phyloP scores from a whole-genome alignment of 2,113 vertebrate genomes.

The Lasiurus borealis region DNA sequence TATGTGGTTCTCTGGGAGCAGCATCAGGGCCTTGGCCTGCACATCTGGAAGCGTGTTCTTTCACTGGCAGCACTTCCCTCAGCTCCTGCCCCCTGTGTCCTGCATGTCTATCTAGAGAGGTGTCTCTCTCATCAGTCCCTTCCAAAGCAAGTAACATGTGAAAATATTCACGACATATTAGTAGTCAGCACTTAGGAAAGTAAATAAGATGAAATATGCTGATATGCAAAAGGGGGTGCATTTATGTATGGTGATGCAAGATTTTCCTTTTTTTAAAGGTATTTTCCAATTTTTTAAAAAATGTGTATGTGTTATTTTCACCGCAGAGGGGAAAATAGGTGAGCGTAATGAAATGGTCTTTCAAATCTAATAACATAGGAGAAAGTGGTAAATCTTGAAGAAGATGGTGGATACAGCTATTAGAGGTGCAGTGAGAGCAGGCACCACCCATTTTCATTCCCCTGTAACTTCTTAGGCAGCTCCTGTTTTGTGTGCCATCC shows the following conservation, averaged over 20 bases:
- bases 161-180: not conserved
- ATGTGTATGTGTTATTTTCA: constrained; percentile 16
- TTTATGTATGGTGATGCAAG: not conserved
- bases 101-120: not conserved
- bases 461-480: not conserved
- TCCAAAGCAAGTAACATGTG: not conserved
- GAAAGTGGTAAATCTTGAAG: not conserved
- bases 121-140: not conserved
- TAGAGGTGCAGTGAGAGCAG: not conserved
- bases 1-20: not conserved
- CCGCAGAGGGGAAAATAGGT: not conserved
- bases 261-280: not conserved
- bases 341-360: not conserved
- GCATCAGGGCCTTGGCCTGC: not conserved
- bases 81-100: not conserved
- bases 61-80: not conserved
- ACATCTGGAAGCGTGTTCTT: not conserved
- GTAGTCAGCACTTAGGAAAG: not conserved
- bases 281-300: not conserved
- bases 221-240: not conserved
- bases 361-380: not conserved
- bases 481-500: not conserved
- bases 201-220: not conserved
- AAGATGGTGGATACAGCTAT: not conserved
- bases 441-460: not conserved